Evolutionary conservation across 2,113 vertebrate species (phyloP).

Genomic region (Trochalopteron elliotii): DNA sequence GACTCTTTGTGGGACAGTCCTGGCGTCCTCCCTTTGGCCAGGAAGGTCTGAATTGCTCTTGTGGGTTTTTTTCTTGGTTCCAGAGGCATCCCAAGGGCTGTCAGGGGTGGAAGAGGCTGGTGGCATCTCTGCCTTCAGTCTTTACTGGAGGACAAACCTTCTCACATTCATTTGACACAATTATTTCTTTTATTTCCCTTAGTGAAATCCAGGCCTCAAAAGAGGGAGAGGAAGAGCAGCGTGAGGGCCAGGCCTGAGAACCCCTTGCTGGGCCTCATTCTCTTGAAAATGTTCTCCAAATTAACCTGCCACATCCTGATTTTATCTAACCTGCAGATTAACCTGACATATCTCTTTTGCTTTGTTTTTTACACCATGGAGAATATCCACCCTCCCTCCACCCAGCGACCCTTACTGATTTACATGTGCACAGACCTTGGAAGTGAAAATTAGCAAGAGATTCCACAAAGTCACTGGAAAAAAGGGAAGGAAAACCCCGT

Average conservation of each 20-base stretch:
- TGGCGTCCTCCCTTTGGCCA: neutral
- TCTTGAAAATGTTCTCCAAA: neutral
- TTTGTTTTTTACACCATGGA: neutral
- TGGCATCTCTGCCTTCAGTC: neutral
- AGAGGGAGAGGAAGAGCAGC: neutral
- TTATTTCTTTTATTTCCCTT: neutral
- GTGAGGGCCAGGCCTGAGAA: neutral
- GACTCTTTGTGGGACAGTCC: neutral
- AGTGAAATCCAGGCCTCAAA: neutral
- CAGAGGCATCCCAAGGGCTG: neutral
- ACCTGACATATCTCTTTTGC: fast-evolving
- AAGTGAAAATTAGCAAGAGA: neutral
- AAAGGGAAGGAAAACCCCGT: neutral
- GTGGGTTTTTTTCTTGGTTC: neutral
- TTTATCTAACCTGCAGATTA: neutral
- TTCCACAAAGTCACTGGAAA: neutral
- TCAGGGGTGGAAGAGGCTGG: neutral
- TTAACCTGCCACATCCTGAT: neutral
- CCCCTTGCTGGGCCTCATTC: neutral
- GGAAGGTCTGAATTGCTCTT: neutral
- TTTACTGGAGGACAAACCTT: neutral
- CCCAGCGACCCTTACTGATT: fast-evolving
- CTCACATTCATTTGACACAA: neutral
- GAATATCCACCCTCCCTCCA: neutral
- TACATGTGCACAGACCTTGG: neutral